Evolutionary conservation across 2,113 vertebrate genomes (phyloP).

Genomic region (Gobio gobio): DNA sequence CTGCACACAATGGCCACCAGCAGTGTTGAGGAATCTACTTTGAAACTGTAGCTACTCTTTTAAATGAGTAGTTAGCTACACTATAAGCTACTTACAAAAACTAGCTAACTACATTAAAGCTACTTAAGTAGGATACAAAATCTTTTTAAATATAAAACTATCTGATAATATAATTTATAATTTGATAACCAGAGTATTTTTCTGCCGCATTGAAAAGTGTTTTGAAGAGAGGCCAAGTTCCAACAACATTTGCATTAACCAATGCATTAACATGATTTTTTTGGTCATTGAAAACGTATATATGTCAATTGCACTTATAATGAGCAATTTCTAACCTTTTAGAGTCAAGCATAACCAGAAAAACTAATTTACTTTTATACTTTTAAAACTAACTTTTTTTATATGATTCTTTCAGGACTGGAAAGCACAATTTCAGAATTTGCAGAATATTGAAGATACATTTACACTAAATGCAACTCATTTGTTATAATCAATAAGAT

Average conservation of each 20-base stretch:
- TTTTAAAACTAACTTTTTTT: too few relatives aligned
- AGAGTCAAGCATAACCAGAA: too few relatives aligned
- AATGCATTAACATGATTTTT: background rate
- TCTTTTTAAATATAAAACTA: background rate
- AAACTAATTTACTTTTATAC: too few relatives aligned
- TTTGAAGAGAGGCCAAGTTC: background rate
- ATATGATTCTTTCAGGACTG: too few relatives aligned
- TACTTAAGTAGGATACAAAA: background rate
- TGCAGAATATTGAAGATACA: too few relatives aligned
- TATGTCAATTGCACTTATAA: too few relatives aligned
- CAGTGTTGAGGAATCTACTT: background rate
- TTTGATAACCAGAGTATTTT: background rate
- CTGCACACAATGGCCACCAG: background rate
- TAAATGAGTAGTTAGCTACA: background rate
- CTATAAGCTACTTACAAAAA: background rate
- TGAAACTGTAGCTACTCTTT: background rate
- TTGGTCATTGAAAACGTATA: background rate
- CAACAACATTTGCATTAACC: background rate
- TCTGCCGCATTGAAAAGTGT: background rate
- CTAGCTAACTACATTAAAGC: background rate
- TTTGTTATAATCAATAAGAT: too few relatives aligned
- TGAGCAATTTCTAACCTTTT: too few relatives aligned
- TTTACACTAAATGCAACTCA: too few relatives aligned
- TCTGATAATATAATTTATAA: background rate
- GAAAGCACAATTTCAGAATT: too few relatives aligned